These are phyloP conservation scores for Cossypha heuglini DNA, from an alignment of 2,797 vertebrate species.

Conservation along the genomic window DNA sequence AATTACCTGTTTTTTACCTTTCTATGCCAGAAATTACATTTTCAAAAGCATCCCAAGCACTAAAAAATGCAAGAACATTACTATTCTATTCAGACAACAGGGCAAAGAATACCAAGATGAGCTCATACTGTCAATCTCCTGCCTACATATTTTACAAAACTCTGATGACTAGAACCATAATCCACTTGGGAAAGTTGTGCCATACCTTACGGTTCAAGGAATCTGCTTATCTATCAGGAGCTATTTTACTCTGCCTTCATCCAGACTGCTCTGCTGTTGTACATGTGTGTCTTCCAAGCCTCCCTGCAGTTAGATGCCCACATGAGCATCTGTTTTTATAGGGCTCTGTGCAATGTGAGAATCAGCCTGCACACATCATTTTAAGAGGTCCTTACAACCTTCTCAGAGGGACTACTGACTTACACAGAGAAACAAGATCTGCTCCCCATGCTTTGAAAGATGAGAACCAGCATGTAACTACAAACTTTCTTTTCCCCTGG, in stretches of 20 bases:
- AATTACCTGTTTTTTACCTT: slow-evolving; percentile 74
- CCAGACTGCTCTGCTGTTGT: not conserved
- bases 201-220: not conserved
- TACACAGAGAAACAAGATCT: not conserved
- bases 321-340: not conserved
- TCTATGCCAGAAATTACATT: slow-evolving; percentile 73
- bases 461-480: not conserved
- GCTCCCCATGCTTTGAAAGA: not conserved
- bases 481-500: not conserved
- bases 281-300: accelerated
- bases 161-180: not conserved
- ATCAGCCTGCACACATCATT: not conserved
- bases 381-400: not conserved
- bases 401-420: not conserved
- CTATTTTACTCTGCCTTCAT: not conserved
- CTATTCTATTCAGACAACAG: slow-evolving; percentile 52
- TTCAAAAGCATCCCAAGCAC: slow-evolving; percentile 46
- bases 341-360: accelerated
- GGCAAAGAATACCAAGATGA: slow-evolving; percentile 71
- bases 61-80: slow-evolving; percentile 22
- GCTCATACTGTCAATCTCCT: slow-evolving; percentile 50
- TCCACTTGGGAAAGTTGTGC: not conserved
- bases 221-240: not conserved
- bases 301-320: not conserved
- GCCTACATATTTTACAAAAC: slow-evolving; percentile 36